A percentile compares a stretch with the other conserved stretches of the same genome.
phyloP scores from a whole-genome alignment of 2,888 invertebrate genomes.

The Drosophila histrio region DNA sequence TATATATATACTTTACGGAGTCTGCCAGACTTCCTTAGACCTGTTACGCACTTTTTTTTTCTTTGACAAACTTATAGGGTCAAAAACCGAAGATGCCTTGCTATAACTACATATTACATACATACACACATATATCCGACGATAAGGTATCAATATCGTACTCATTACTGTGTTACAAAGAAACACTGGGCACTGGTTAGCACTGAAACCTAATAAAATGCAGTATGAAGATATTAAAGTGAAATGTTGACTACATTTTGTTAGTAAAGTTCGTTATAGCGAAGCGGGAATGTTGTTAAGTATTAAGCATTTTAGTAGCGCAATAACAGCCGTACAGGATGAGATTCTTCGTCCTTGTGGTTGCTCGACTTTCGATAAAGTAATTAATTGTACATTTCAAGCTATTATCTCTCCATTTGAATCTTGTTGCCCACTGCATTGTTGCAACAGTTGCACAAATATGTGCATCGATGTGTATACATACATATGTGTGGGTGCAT shows the following conservation, averaged over 20 bases:
- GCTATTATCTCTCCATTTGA: slow-evolving; percentile 13
- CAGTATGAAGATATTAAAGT: neutral
- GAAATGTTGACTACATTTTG: neutral
- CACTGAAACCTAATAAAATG: neutral
- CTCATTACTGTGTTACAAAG: neutral
- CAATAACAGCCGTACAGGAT: neutral
- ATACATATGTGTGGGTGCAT: slow-evolving; percentile 2
- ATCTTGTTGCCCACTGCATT: neutral
- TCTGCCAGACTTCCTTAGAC: too few relatives aligned
- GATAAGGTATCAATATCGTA: too few relatives aligned
- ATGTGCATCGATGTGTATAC: neutral
- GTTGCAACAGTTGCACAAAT: slow-evolving; percentile 18
- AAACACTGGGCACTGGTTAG: too few relatives aligned
- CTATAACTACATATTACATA: too few relatives aligned
- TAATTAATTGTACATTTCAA: slow-evolving; percentile 55
- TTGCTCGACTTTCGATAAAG: slow-evolving; percentile 42
- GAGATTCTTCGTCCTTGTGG: neutral
- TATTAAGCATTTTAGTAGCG: slow-evolving; percentile 4
- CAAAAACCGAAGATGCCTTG: too few relatives aligned
- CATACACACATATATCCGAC: too few relatives aligned
- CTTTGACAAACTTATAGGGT: too few relatives aligned
- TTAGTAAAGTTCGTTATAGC: neutral
- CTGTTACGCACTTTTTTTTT: too few relatives aligned
- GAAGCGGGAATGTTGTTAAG: neutral
- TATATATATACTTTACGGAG: too few relatives aligned